Percentiles rank a stretch among this genome's conserved stretches.
phyloP scores from a whole-genome alignment of 1,140 invertebrate genomes.

The Pogonognathellus flavescens region DNA sequence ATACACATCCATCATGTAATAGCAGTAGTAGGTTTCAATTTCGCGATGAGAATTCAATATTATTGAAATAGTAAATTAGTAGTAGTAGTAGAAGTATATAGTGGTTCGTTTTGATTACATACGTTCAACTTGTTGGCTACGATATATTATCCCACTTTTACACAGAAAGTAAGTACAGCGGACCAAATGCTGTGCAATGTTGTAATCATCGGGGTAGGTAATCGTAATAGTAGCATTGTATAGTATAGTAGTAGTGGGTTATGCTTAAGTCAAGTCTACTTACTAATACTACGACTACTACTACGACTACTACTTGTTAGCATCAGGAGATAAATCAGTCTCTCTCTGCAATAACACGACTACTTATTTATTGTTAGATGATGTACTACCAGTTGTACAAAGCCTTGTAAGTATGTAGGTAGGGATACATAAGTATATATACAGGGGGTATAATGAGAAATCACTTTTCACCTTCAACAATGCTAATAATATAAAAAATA shows the following conservation, averaged over 20 bases:
- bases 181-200: too few species aligned
- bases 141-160: too few species aligned
- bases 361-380: too few species aligned
- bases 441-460: slow-evolving; percentile 49
- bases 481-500: slow-evolving; percentile 55
- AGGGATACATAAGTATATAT: background rate
- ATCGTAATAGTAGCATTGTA: too few species aligned
- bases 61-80: background rate
- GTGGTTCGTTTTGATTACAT: background rate
- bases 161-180: too few species aligned
- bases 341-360: too few species aligned
- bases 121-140: slow-evolving; percentile 21
- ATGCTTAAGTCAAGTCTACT: too few species aligned
- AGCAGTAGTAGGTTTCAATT: background rate
- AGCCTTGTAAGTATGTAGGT: background rate
- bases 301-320: too few species aligned
- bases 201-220: too few species aligned
- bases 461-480: slow-evolving; percentile 62
- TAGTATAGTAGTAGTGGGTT: too few species aligned
- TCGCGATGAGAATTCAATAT: slow-evolving; percentile 35
- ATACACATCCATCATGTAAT: slow-evolving; percentile 6
- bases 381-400: background rate
- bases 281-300: too few species aligned
- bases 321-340: too few species aligned
- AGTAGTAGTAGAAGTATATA: background rate